Percentiles rank a stretch among this genome's conserved stretches.
Conservation (phyloP, 2,113 vertebrate species). For the Pluvialis apricaria region DNA sequence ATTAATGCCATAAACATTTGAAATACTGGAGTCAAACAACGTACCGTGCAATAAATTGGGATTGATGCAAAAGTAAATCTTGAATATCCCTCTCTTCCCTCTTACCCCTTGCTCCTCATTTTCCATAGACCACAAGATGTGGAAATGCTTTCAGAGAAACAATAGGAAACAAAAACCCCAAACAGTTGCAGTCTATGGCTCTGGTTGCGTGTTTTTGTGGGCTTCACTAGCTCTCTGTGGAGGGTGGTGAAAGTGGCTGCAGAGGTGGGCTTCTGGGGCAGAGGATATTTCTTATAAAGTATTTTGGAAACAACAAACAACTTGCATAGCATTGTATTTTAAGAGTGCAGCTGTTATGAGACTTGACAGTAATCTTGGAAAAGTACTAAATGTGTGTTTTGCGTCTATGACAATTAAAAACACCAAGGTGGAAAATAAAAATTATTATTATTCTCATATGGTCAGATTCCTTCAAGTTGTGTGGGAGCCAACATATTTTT, state of each 20-base stretch:
- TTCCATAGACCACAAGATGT: background rate
- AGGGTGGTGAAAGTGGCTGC: background rate
- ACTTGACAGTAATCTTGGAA: background rate
- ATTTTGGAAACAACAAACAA: background rate
- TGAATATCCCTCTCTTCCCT: background rate
- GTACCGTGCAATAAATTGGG: background rate
- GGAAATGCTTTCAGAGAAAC: background rate
- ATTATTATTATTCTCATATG: background rate
- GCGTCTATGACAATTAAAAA: background rate
- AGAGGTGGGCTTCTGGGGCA: background rate
- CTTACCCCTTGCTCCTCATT: background rate
- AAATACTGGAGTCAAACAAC: background rate
- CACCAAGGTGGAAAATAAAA: background rate
- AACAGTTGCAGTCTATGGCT: background rate
- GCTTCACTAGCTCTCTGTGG: background rate
- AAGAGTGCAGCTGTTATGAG: background rate
- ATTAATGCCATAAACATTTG: background rate
- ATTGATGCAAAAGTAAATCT: background rate
- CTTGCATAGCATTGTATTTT: background rate
- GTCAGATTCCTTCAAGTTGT: background rate
- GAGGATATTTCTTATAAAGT: background rate
- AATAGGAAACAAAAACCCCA: background rate
- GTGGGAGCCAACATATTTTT: background rate
- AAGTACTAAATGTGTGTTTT: background rate
- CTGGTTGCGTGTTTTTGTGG: background rate